Base-by-base conservation (phyloP, 1,140 invertebrate species). In the Drosophila virilis region DNA sequence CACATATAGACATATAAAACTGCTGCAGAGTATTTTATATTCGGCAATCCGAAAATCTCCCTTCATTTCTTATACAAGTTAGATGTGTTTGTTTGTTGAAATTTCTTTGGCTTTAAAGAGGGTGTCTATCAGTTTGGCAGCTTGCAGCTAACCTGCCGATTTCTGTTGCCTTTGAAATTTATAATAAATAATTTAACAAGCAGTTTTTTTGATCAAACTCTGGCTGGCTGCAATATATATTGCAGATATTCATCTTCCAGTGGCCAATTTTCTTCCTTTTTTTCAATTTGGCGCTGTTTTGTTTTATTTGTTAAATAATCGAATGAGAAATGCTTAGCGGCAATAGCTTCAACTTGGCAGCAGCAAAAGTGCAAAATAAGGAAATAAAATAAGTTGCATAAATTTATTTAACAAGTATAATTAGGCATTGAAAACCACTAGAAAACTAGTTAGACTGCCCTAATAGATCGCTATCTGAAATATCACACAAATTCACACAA, bases 191-290 rank as follows among this genome's bases (percentile, higher is more conserved):
- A 42, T 57, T 37, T 55, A n/a, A 10, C 4, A n/a, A 55, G 28
- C 17, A 55, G 9, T 35, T 17, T 38, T 54, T 37, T 9, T 52
- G 13, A 52, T 35, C 8, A n/a, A 17, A 8, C 50, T 40, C 9
- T 51, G 54, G 32, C 45, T 59, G 80, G 64, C 80, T 77, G 57
- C 80, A 73, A 79, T 79, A 70, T 79, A 52, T 79, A 65, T 64
- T 62, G 13, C 64, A 80, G 80, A 84, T 84, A 84, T 52, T 37
- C 62, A 84, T 84, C 74, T 67, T 61, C 17, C 40, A 33, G 48
- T 22, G 52, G 42, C 59, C 54, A 79, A 40, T 45, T 15, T 45
- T 13, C n/a, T 43, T 43, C 2, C 8, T 2, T 43, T 17, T 17
- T 17, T 17, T 17, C 1, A 43, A 43, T 45, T 45, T 15, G 13